Percentiles rank a stretch among this genome's conserved stretches.
Conservation (phyloP, 2,797 vertebrate species). For the Pipistrellus pygmaeus region DNA sequence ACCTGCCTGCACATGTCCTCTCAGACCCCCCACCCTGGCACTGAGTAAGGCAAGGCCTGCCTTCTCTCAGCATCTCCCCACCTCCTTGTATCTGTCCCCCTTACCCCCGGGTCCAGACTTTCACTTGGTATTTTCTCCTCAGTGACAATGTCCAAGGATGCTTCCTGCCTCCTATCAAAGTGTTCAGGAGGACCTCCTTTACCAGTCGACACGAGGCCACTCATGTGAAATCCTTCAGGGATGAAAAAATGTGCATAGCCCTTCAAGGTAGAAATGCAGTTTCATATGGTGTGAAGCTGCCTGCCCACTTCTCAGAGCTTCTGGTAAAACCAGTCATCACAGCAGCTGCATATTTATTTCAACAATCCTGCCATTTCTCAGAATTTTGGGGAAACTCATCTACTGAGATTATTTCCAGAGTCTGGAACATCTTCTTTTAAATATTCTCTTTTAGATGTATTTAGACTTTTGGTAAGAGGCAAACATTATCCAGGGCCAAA, state of each 20-base stretch:
- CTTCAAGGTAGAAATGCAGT: background rate
- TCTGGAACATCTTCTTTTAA: background rate
- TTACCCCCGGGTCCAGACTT: background rate
- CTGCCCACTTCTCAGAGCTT: background rate
- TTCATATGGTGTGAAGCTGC: background rate
- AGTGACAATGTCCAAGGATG: accelerated
- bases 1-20: accelerated
- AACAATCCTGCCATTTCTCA: background rate
- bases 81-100: background rate
- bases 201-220: accelerated
- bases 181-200: background rate
- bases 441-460: background rate
- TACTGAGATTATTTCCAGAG: background rate
- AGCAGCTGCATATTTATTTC: no score
- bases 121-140: background rate
- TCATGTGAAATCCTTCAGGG: background rate
- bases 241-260: accelerated
- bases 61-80: background rate
- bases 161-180: background rate
- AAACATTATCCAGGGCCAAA: background rate
- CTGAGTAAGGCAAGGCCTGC: accelerated
- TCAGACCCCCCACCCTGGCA: accelerated
- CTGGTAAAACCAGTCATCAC: background rate
- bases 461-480: background rate
- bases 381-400: no score